Percentiles rank a stretch among this genome's conserved stretches.
These are phyloP conservation scores for Hystrix brachyura DNA, from an alignment of 2,113 vertebrate genomes.

Conservation along the genomic window DNA sequence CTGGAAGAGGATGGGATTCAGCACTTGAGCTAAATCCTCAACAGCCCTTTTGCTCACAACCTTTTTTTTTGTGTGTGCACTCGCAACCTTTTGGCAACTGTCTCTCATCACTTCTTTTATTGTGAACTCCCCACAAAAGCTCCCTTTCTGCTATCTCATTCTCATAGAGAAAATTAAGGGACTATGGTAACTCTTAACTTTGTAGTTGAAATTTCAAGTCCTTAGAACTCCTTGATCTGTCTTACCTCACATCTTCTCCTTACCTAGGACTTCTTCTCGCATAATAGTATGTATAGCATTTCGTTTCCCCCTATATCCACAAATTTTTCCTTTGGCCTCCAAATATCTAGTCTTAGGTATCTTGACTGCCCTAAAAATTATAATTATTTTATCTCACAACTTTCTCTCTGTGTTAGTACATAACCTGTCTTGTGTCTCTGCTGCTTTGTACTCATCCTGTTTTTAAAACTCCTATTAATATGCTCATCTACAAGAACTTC, in stretches of 20 bases:
- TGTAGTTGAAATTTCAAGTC: slow-evolving; percentile 20
- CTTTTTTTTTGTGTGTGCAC: neutral
- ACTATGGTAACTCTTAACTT: slow-evolving; percentile 33
- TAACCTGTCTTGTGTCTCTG: slow-evolving; percentile 1
- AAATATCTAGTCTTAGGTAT: neutral
- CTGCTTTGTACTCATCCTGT: neutral
- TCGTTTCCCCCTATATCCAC: neutral
- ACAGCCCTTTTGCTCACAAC: neutral
- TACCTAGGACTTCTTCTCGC: slow-evolving; percentile 20
- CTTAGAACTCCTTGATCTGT: neutral
- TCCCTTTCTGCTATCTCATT: neutral
- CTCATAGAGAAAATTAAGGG: neutral
- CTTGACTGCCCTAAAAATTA: slow-evolving; percentile 5
- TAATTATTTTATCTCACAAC: neutral
- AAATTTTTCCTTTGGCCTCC: neutral
- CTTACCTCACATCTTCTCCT: neutral
- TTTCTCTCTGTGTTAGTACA: neutral
- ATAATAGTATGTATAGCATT: neutral
- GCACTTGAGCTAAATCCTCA: neutral
- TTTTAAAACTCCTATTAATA: neutral
- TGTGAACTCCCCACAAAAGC: neutral
- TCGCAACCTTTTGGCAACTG: neutral
- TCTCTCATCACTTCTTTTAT: neutral
- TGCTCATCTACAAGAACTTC: neutral
- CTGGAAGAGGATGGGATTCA: slow-evolving; percentile 1